A percentile compares a stretch with the other conserved stretches of the same genome.
These are phyloP conservation scores for Carlito syrichta DNA, from an alignment of 2,113 vertebrate genomes.

Conservation along the genomic window DNA sequence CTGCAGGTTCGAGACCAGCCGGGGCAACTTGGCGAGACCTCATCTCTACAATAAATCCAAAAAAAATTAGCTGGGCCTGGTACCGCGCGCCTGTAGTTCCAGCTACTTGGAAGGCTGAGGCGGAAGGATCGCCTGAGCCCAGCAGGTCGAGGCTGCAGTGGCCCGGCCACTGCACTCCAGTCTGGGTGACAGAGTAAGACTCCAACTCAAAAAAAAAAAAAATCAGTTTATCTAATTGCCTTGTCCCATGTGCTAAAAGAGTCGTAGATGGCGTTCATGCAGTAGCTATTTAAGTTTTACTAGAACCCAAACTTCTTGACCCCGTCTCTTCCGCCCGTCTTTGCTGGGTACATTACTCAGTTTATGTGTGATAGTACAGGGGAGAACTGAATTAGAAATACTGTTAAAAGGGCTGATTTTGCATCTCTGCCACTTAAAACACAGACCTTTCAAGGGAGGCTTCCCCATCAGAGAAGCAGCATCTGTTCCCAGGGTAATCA, in stretches of 20 bases:
- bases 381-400: constrained; percentile 83
- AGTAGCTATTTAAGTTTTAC: constrained; percentile 80
- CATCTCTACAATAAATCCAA: too few species aligned
- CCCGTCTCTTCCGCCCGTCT: constrained; percentile 79
- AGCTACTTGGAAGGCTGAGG: too few species aligned
- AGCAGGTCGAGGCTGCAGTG: too few species aligned
- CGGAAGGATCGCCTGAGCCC: too few species aligned
- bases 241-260: constrained; percentile 61
- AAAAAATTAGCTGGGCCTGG: too few species aligned
- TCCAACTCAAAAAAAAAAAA: too few species aligned
- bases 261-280: constrained; percentile 55
- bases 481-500: constrained; percentile 77
- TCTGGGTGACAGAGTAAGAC: too few species aligned
- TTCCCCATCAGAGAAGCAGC: constrained; percentile 77
- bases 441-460: constrained; percentile 76
- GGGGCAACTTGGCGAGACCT: too few species aligned
- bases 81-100: too few species aligned
- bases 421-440: constrained; percentile 82
- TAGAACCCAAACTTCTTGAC: constrained; percentile 79
- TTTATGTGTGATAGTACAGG: constrained; percentile 78
- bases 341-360: constrained; percentile 80
- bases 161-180: too few species aligned
- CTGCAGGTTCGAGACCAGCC: too few species aligned
- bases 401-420: constrained; percentile 75
- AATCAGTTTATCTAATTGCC: constrained; percentile 1